Conservation (phyloP, 1,140 invertebrate species). For the Lucilia sericata region DNA sequence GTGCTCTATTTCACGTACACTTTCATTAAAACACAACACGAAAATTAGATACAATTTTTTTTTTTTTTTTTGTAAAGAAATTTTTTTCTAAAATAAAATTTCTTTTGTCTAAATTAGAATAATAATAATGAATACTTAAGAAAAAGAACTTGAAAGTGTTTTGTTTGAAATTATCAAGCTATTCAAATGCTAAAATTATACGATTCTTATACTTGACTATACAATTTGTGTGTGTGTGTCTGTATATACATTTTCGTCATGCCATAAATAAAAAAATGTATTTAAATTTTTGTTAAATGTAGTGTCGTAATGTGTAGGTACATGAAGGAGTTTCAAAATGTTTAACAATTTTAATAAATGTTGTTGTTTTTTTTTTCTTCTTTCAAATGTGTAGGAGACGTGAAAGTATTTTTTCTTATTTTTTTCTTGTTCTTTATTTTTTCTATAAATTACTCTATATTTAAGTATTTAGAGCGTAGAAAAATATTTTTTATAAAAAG, state of each 20-base stretch:
- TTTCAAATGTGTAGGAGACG: neutral
- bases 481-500: neutral
- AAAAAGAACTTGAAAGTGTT: neutral
- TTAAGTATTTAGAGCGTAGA: neutral
- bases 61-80: too few species aligned
- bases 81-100: neutral
- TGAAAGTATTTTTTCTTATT: neutral
- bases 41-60: too few species aligned
- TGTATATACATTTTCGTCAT: neutral
- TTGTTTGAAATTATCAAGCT: neutral
- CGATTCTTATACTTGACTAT: neutral
- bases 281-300: too few species aligned
- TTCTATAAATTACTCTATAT: neutral
- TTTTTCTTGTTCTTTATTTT: neutral
- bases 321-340: neutral
- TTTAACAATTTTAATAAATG: neutral
- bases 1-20: neutral
- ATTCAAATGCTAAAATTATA: neutral
- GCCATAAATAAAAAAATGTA: neutral
- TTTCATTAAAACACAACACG: neutral
- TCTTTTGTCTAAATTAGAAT: neutral
- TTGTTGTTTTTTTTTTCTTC: neutral
- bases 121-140: neutral
- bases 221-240: too few species aligned
- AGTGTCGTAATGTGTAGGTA: too few species aligned